phyloP scores from a whole-genome alignment of 2,797 vertebrate genomes.

The Mallotus villosus region DNA sequence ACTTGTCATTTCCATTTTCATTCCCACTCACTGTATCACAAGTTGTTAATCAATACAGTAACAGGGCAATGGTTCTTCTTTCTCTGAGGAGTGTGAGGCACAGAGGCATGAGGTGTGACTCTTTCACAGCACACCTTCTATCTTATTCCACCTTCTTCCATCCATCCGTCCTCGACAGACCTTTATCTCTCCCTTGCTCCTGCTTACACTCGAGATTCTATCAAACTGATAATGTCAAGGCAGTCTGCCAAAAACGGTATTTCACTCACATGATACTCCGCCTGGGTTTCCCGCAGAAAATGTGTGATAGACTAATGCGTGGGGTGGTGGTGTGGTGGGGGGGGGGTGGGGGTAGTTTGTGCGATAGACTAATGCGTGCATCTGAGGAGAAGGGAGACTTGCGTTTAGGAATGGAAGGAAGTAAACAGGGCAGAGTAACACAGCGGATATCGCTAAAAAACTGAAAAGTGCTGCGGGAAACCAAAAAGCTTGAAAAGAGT shows the following conservation, averaged over 20 bases:
- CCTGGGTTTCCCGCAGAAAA: too few relatives aligned
- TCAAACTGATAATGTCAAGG: slow-evolving; percentile 9
- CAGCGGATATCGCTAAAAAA: too few relatives aligned
- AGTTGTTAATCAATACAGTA: slow-evolving; percentile 63
- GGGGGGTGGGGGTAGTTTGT: too few relatives aligned
- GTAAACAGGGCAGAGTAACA: too few relatives aligned
- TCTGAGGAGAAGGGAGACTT: too few relatives aligned
- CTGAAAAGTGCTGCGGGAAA: too few relatives aligned
- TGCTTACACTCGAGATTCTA: not conserved
- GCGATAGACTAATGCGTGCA: too few relatives aligned
- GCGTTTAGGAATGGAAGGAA: too few relatives aligned
- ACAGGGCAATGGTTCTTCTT: slow-evolving; percentile 27
- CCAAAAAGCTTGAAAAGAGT: not conserved
- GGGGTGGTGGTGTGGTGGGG: too few relatives aligned
- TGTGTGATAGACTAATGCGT: too few relatives aligned
- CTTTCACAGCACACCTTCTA: slow-evolving; percentile 3
- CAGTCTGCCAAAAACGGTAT: not conserved
- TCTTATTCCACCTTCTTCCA: not conserved
- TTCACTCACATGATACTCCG: slow-evolving; percentile 8
- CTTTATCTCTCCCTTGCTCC: too few relatives aligned
- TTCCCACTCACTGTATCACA: slow-evolving; percentile 42
- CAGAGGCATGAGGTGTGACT: slow-evolving; percentile 55
- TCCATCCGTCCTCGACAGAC: not conserved
- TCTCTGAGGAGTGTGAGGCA: slow-evolving; percentile 39
- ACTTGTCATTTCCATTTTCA: slow-evolving; percentile 62